Conservation (phyloP, 2,888 invertebrate genomes). For the Lottia scabra region DNA sequence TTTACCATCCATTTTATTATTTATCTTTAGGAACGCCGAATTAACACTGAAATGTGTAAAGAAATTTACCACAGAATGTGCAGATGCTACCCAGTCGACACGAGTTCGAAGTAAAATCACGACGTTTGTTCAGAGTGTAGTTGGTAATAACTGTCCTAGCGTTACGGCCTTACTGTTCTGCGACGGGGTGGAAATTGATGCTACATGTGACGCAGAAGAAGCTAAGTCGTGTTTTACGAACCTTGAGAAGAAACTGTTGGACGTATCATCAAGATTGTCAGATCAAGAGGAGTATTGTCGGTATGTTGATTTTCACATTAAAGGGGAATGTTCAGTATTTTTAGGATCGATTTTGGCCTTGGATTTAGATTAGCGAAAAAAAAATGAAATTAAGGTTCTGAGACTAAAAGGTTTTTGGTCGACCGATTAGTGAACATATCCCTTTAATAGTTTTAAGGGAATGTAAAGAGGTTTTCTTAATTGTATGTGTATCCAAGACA, state of each 20-base stretch:
- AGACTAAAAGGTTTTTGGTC: too few species aligned
- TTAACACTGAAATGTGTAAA: neutral
- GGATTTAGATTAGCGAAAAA: too few species aligned
- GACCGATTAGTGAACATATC: too few species aligned
- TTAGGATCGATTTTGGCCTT: too few species aligned
- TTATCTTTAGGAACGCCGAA: neutral
- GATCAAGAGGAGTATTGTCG: neutral
- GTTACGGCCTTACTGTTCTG: slow-evolving; percentile 25
- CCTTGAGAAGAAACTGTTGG: neutral
- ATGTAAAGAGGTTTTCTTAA: too few species aligned
- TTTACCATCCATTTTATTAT: neutral
- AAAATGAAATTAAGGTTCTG: too few species aligned
- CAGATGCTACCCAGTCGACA: neutral
- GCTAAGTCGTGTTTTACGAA: slow-evolving; percentile 7
- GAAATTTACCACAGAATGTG: slow-evolving; percentile 13
- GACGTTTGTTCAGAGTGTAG: neutral
- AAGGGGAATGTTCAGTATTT: too few species aligned
- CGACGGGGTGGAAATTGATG: neutral
- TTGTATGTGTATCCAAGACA: too few species aligned
- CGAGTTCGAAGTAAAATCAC: neutral
- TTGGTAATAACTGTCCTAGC: slow-evolving; percentile 23
- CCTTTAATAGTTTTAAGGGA: too few species aligned
- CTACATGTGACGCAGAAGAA: neutral
- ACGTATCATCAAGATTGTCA: too few species aligned
- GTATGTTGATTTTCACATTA: neutral